Evolutionary conservation across 2,797 vertebrate species (phyloP), one percentile per base, ranked within the genome.

Genomic region (Xiphophorus birchmanni): DNA sequence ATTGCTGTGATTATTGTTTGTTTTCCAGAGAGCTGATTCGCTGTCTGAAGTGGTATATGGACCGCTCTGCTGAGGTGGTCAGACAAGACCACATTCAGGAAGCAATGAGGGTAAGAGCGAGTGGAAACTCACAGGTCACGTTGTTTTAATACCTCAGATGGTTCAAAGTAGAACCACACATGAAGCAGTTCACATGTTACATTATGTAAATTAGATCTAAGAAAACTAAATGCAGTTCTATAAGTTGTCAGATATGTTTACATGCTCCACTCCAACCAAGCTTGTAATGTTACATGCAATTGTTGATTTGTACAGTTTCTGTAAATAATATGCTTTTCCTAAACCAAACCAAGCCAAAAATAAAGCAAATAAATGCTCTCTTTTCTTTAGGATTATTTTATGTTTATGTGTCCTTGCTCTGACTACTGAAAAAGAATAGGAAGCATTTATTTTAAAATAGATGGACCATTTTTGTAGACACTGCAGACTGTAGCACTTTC

Each of bases 1-100:
- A 21, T 6, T 65, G 35, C 10, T 69, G 11, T 42, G 18, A 32
- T 40, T 47, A 32, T 18, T 52, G 73, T 45, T 65, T 77, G 40
- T 76, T 77, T 88, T 86, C 76, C 44, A 99, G 99, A 84, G 99
- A 99, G 90, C 94, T 99, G 92, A 98, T 99, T 84, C 97, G 98
- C 13, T 99, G 98, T 91, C 93, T 99, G 86, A 99, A 97, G 93
- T 99, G 98, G 98, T 99, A 98, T 92, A 98, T 99, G 99, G 99
- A 99, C 86, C 97, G 98, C 47, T 99, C 98, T 8, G 97, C 97
- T 29, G 99, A 99, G 93, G 96, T 98, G 26, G 95, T 99, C 10
- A 93, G 97, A 74, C 99, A 99, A 79, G 99, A 99, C 86, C 98
- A 98, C 95, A 99, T 99, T 80, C 99, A 99, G 93, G 98, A 99